Percentiles rank a stretch among this genome's conserved stretches.
Evolutionary conservation across 2,888 invertebrate species (phyloP).

Genomic region (Pilophorus perplexus): DNA sequence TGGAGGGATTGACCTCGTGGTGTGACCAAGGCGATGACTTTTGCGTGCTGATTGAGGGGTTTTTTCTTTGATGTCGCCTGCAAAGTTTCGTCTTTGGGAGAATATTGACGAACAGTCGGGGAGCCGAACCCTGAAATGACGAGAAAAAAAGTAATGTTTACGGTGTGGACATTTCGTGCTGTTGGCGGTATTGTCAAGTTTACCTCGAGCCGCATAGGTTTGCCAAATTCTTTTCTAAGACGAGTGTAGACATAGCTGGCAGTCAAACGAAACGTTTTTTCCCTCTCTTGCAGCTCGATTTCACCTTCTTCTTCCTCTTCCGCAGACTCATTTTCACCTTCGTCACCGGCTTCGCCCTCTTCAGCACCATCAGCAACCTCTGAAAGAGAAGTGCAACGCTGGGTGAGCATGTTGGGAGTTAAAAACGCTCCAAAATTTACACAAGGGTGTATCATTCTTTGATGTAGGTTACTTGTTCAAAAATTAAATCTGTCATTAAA

Average conservation of each 20-base stretch:
- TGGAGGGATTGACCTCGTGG: not conserved
- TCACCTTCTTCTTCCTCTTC: constrained; percentile 34
- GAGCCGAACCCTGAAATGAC: constrained; percentile 17
- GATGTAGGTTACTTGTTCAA: not conserved
- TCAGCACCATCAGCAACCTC: not conserved
- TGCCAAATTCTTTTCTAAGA: constrained; percentile 40
- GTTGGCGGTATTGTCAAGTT: not conserved
- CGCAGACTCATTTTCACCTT: not conserved
- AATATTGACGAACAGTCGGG: constrained; percentile 27
- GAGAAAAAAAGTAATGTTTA: not conserved
- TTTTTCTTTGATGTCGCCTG: constrained; percentile 14
- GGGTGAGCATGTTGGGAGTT: no score
- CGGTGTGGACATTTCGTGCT: no score
- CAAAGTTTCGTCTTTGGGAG: not conserved
- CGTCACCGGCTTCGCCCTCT: constrained; percentile 14
- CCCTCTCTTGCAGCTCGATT: constrained; percentile 20
- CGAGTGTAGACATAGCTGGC: constrained; percentile 38
- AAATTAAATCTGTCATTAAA: constrained; percentile 12
- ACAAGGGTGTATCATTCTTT: not conserved
- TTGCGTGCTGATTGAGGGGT: constrained; percentile 24
- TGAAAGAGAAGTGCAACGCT: not conserved
- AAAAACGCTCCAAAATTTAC: no score
- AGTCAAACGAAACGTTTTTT: constrained; percentile 31
- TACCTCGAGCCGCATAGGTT: constrained; percentile 28
- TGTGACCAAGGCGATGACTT: constrained; percentile 5